These are phyloP conservation scores for Coracopsis vasa DNA, from an alignment of 2,113 vertebrate genomes.

Conservation along the genomic window DNA sequence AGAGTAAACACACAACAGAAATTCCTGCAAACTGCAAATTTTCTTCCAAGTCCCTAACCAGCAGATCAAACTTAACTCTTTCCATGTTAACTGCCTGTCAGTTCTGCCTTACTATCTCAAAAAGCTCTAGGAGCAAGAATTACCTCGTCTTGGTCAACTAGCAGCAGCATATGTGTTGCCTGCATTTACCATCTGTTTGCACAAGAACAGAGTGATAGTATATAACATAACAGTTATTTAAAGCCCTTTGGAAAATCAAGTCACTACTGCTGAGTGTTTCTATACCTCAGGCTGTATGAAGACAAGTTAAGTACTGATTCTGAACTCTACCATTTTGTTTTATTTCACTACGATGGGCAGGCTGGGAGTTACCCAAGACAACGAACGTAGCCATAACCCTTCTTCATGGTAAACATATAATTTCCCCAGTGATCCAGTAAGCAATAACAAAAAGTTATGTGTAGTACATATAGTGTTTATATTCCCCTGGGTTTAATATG, in stretches of 20 bases:
- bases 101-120: not conserved
- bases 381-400: conserved; percentile 69
- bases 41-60: not conserved
- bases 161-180: not conserved
- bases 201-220: not conserved
- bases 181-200: not conserved
- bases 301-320: conserved; percentile 50
- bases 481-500: conserved; percentile 79
- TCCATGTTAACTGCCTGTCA: not conserved
- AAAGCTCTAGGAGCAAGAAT: not conserved
- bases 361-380: conserved; percentile 70
- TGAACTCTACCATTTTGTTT: conserved; percentile 58
- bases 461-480: conserved; percentile 73
- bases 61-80: not conserved
- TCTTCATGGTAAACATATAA: conserved; percentile 75
- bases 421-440: conserved; percentile 77
- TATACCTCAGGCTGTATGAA: conserved; percentile 32
- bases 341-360: conserved; percentile 64
- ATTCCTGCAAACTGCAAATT: not conserved
- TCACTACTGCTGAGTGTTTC: conserved; percentile 1
- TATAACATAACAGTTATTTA: not conserved
- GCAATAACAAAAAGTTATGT: conserved; percentile 81
- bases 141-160: not conserved
- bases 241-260: conserved; percentile 44
- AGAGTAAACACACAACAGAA: not conserved